A percentile compares a stretch with the other conserved stretches of the same genome.
Evolutionary conservation across 2,888 invertebrate genomes (phyloP).

Genomic region (Creontiades dilutus): DNA sequence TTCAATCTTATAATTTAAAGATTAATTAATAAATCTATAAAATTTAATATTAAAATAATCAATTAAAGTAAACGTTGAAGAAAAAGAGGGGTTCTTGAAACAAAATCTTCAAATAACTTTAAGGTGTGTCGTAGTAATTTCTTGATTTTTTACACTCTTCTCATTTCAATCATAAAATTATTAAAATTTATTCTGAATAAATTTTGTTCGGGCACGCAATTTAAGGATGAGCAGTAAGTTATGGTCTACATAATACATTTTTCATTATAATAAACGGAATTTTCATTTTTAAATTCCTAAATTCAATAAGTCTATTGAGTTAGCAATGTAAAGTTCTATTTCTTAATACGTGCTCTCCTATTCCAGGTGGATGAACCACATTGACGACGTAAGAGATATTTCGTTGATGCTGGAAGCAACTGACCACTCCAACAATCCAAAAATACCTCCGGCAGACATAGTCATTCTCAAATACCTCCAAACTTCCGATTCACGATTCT

Average conservation of each 20-base stretch:
- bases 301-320: neutral
- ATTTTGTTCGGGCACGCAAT: too few species aligned
- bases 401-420: conserved; percentile 79
- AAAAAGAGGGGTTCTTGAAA: too few species aligned
- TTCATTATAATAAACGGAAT: neutral
- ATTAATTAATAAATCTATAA: too few species aligned
- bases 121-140: too few species aligned
- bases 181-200: too few species aligned
- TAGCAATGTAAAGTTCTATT: neutral
- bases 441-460: conserved; percentile 80
- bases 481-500: conserved; percentile 82
- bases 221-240: too few species aligned
- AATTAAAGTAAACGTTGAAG: too few species aligned
- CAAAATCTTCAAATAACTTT: too few species aligned
- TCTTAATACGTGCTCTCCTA: neutral
- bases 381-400: conserved; percentile 87
- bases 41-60: too few species aligned
- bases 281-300: neutral
- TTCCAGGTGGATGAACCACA: conserved; percentile 84
- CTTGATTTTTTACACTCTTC: too few species aligned
- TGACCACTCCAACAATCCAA: conserved; percentile 67
- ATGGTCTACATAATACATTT: neutral
- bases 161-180: too few species aligned
- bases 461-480: conserved; percentile 84
- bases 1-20: too few species aligned